These are phyloP conservation scores for Phylloscopus trochilus DNA, from an alignment of 2,113 vertebrate genomes.

Conservation along the genomic window DNA sequence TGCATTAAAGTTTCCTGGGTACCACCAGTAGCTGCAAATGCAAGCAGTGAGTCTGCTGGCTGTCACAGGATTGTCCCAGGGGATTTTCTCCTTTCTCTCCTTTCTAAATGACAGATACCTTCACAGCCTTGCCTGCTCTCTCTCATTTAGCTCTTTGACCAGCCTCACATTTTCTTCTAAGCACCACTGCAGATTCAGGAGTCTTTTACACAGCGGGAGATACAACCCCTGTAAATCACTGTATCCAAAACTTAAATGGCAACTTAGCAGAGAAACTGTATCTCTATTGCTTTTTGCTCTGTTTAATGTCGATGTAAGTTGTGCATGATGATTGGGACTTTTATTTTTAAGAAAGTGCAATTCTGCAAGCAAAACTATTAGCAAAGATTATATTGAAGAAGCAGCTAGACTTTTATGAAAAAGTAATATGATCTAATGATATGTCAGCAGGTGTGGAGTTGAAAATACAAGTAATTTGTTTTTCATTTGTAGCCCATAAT, in stretches of 20 bases:
- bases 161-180: neutral
- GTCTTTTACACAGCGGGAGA: neutral
- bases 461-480: neutral
- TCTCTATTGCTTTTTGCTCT: neutral
- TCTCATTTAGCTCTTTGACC: neutral
- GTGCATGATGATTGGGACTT: neutral
- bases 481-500: neutral
- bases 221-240: neutral
- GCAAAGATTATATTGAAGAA: neutral
- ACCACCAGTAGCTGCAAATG: neutral
- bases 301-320: neutral
- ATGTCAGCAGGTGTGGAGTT: neutral
- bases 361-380: neutral
- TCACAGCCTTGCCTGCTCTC: neutral
- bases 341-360: rapidly evolving
- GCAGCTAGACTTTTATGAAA: neutral
- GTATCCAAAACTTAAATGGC: neutral
- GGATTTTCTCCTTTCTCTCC: neutral
- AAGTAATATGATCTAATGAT: neutral
- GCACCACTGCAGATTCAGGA: neutral
- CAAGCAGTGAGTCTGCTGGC: neutral
- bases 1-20: neutral
- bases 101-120: neutral
- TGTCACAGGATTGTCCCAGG: neutral
- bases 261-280: neutral